Conservation (phyloP, 2,113 vertebrate species). For the Benthochromis sp. region DNA sequence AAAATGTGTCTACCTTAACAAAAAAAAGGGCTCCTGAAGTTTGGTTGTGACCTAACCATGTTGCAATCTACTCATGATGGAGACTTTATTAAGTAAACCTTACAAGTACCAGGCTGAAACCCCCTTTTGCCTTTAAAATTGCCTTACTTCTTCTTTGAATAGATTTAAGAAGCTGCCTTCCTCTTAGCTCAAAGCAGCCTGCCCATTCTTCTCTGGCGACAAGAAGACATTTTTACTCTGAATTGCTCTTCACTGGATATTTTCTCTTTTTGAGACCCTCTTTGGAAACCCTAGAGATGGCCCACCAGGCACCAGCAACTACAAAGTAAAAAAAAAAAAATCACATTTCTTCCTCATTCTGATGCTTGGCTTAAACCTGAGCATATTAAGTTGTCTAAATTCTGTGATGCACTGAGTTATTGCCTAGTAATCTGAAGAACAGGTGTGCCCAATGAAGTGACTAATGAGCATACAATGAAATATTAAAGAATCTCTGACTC, state of each 20-base stretch:
- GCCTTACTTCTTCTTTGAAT: background rate
- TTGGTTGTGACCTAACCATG: background rate
- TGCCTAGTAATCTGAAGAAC: background rate
- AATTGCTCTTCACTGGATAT: background rate
- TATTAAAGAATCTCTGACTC: background rate
- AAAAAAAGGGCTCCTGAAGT: background rate
- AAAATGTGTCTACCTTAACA: background rate
- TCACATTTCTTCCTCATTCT: background rate
- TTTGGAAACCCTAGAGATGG: background rate
- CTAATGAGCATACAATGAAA: background rate
- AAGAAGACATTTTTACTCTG: background rate
- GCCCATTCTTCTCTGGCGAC: background rate
- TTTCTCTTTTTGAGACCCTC: background rate
- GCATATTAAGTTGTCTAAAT: background rate
- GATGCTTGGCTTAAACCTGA: background rate
- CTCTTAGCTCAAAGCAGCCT: background rate
- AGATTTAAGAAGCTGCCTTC: background rate
- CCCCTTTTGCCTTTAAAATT: background rate
- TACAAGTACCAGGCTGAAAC: background rate
- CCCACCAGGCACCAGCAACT: background rate
- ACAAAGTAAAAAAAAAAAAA: background rate
- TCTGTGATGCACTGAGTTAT: background rate
- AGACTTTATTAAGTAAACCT: background rate
- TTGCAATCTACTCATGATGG: background rate
- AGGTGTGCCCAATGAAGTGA: background rate